Evolutionary conservation across 2,797 vertebrate species (phyloP), one percentile per base, ranked within the genome.

Genomic region (Falco columbarius): DNA sequence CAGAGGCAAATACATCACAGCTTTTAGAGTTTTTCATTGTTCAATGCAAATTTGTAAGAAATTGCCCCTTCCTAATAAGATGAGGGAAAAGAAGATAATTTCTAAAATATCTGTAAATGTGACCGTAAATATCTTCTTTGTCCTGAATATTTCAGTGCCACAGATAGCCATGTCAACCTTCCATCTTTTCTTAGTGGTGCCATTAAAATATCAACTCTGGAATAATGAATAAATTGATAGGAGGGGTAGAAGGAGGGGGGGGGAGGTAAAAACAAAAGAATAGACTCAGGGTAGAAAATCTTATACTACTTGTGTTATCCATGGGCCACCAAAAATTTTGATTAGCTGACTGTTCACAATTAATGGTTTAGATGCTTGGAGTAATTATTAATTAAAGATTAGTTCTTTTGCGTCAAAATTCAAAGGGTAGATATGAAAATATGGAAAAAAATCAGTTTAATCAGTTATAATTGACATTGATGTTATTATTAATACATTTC

Each of bases 401-500:
- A 19, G 17, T 23, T 92, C 4, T 94, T 94, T 95, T 95, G 18
- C 46, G 73, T 49, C 42, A 34, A 86, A 84, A 54, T 91, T 94
- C 61, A 81, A 51, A 75, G 46, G 29, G 81, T 36, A 77, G 36
- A 52, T 91, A 70, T n/a, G 9, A 91, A 94, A 93, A 88, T 66
- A 87, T 38, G 38, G 32, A 4, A 90, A 90, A 95, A 70, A 92
- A 93, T 55, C 9, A 9, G 61, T 93, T 95, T 95, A 89, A 55
- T 46, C 20, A 26, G 4, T 44, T 56, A 34, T 62, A 84, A 66
- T 49, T 92, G 46, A 14, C 82, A 81, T 88, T 95, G 30, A 70
- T 95, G 72, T 10, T 94, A 59, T 84, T 94, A 91, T 95, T 95
- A 91, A 94, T 86, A 71, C 24, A 85, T 96, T 97, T 93, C 59